Evolutionary conservation across 2,888 invertebrate genomes (phyloP).

Genomic region (Andrena dorsata): DNA sequence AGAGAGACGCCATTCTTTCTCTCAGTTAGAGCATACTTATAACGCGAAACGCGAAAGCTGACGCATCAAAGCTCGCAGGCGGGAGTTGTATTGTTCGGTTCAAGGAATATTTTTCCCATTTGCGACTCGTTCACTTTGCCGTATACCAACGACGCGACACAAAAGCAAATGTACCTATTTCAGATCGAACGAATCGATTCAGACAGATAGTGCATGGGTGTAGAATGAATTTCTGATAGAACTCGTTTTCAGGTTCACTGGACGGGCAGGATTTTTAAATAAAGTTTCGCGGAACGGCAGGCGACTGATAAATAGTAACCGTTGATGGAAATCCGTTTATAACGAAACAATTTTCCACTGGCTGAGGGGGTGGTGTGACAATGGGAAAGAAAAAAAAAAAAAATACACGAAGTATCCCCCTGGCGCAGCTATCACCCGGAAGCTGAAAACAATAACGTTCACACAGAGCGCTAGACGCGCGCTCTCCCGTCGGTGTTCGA

Average conservation of each 20-base stretch:
- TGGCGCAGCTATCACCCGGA: conserved; percentile 17
- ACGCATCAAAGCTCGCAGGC: conserved; percentile 2
- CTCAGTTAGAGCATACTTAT: conserved; percentile 36
- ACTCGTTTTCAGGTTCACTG: conserved; percentile 9
- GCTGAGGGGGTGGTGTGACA: neutral
- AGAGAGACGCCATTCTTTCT: conserved; percentile 43
- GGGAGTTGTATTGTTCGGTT: neutral
- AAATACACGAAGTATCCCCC: conserved; percentile 10
- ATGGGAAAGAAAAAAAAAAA: neutral
- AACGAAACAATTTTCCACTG: conserved; percentile 6
- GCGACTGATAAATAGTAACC: conserved; percentile 6
- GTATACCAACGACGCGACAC: conserved; percentile 3
- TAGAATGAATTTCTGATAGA: neutral
- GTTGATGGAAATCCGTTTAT: conserved; percentile 4
- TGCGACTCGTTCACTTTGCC: neutral
- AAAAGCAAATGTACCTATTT: neutral
- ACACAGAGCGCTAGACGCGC: neutral
- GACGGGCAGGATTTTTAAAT: conserved; percentile 7
- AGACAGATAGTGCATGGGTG: neutral
- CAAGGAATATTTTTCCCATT: neutral
- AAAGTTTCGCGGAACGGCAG: neutral
- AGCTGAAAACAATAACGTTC: conserved; percentile 38
- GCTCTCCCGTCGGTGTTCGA: conserved; percentile 18
- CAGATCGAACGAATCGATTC: conserved; percentile 4
- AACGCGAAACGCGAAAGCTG: conserved; percentile 14